These are phyloP conservation scores for Cheilosia impressa DNA, from an alignment of 2,888 invertebrate genomes.

Conservation along the genomic window DNA sequence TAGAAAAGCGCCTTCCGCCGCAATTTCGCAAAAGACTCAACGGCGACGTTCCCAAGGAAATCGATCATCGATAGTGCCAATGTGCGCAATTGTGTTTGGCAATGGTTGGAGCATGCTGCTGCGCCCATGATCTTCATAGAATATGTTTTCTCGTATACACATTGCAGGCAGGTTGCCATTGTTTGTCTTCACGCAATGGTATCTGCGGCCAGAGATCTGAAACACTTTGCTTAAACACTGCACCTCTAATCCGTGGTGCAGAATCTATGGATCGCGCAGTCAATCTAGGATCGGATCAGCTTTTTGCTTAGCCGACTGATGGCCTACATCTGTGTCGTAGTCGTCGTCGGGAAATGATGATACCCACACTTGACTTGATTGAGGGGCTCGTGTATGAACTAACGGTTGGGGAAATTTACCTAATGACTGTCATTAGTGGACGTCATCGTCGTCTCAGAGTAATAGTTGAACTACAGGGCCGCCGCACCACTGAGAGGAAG, in stretches of 20 bases:
- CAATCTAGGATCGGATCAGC: conserved; percentile 55
- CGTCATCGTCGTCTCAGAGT: conserved; percentile 32
- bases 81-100: conserved; percentile 21
- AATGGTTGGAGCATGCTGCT: conserved; percentile 5
- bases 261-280: conserved; percentile 53
- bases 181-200: conserved; percentile 57
- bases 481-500: neutral
- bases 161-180: conserved; percentile 33
- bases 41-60: conserved; percentile 17
- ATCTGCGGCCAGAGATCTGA: conserved; percentile 38
- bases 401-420: conserved; percentile 45
- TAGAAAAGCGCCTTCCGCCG: conserved; percentile 31
- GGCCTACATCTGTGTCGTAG: conserved; percentile 51
- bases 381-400: conserved; percentile 29
- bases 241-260: conserved; percentile 36
- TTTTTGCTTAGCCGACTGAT: conserved; percentile 23
- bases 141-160: conserved; percentile 5
- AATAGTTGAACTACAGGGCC: conserved; percentile 42
- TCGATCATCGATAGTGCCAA: conserved; percentile 49
- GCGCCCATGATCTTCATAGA: conserved; percentile 42
- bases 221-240: conserved; percentile 42
- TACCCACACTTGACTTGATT: conserved; percentile 64
- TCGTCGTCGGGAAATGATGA: conserved; percentile 37
- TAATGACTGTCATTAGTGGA: conserved; percentile 71
- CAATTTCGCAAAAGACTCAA: conserved; percentile 22